A percentile compares a stretch with the other conserved stretches of the same genome.
phyloP scores from a whole-genome alignment of 2,888 invertebrate genomes.

The Archips crataeganus region DNA sequence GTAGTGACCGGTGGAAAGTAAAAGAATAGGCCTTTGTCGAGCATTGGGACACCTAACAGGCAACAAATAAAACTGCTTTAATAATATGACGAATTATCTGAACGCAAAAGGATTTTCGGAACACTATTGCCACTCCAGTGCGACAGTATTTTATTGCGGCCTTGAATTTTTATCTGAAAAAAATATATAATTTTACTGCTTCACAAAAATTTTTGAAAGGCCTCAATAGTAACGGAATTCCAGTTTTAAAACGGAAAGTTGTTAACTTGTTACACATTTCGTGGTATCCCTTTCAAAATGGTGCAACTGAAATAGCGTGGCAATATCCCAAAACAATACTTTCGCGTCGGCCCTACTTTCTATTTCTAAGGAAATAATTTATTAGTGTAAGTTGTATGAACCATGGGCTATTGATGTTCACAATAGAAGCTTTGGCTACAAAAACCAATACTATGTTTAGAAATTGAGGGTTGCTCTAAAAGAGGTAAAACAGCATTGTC shows the following conservation, averaged over 20 bases:
- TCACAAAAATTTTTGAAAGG: neutral
- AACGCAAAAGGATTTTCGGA: too few relatives aligned
- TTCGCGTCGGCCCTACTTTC: conserved; percentile 62
- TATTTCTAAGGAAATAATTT: conserved; percentile 57
- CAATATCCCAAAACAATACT: conserved; percentile 50
- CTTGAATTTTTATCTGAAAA: neutral
- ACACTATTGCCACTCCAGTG: neutral
- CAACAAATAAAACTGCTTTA: too few relatives aligned
- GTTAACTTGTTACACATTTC: conserved; percentile 41
- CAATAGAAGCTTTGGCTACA: conserved; percentile 1
- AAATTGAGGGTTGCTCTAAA: neutral
- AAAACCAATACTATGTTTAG: neutral
- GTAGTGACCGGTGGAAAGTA: too few relatives aligned
- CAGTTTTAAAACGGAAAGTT: conserved; percentile 32
- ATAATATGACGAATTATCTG: too few relatives aligned
- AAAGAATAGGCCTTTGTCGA: too few relatives aligned
- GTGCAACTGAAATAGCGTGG: conserved; percentile 26
- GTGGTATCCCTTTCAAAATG: conserved; percentile 43
- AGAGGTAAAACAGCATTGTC: neutral
- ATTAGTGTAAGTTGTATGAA: conserved; percentile 45
- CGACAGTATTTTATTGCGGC: neutral
- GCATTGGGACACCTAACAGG: too few relatives aligned
- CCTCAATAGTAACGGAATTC: conserved; percentile 24
- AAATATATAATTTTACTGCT: neutral
- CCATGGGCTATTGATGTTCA: conserved; percentile 13